Percentiles rank a stretch among this genome's conserved stretches.
These are phyloP conservation scores for Contarinia nasturtii DNA, from an alignment of 1,140 invertebrate species.

Conservation along the genomic window DNA sequence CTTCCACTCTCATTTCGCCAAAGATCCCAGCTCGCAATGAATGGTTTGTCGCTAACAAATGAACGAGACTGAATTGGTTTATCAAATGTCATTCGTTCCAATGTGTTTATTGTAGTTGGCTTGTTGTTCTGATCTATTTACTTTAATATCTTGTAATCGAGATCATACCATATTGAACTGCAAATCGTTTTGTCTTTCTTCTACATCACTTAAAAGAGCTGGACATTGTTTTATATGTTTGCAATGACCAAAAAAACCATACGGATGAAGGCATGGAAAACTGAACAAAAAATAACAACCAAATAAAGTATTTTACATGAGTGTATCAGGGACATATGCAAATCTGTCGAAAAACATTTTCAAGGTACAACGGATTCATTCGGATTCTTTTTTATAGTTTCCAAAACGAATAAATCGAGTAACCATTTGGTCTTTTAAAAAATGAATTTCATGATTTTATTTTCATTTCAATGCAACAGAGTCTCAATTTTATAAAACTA, in stretches of 20 bases:
- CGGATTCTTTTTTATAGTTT: too few relatives aligned
- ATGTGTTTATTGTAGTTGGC: constrained; percentile 12
- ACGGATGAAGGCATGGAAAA: background rate
- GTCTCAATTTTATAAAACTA: too few relatives aligned
- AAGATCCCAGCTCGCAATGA: constrained; percentile 33
- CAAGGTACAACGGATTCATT: too few relatives aligned
- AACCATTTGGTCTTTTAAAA: too few relatives aligned
- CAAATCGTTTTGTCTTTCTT: constrained; percentile 2
- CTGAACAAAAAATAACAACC: background rate
- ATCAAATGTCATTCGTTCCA: constrained; percentile 17
- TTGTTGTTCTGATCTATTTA: constrained; percentile 9
- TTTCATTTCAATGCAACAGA: too few relatives aligned
- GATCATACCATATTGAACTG: constrained; percentile 14
- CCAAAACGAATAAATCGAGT: too few relatives aligned
- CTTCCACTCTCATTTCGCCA: constrained; percentile 35
- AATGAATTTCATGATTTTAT: too few relatives aligned
- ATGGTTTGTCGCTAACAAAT: constrained; percentile 32
- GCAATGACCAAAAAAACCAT: background rate
- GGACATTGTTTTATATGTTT: background rate
- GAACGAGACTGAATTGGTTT: constrained; percentile 26
- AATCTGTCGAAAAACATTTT: too few relatives aligned
- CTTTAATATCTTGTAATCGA: constrained; percentile 10
- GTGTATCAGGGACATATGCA: too few relatives aligned
- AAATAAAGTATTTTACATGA: too few relatives aligned
- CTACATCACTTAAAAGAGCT: background rate